Percentiles rank a stretch among this genome's conserved stretches.
Conservation (phyloP, 30 jellyfish, hydroid and myxozoan species). For the Aurelia aurita complex sp. Pacific region DNA sequence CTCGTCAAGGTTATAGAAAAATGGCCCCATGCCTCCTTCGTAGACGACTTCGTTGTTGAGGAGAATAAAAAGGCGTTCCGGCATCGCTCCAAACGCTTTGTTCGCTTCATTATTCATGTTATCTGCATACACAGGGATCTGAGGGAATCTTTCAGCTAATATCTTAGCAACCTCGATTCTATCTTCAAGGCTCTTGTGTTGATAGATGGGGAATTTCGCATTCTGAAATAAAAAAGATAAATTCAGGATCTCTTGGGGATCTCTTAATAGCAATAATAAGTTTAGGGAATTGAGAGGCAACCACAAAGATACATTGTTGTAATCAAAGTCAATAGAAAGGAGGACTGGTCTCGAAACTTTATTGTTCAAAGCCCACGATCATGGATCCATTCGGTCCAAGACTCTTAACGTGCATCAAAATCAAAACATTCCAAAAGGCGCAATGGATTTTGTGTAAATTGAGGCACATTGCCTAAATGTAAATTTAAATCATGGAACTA, state of each 20-base stretch:
- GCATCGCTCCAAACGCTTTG: slow-evolving; percentile 80
- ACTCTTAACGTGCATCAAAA: no score
- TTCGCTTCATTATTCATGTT: slow-evolving; percentile 52
- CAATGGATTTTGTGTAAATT: no score
- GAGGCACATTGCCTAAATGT: no score
- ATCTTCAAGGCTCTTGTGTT: slow-evolving; percentile 57
- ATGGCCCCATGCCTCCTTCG: slow-evolving; percentile 90
- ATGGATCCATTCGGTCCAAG: no score
- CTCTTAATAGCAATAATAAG: not conserved
- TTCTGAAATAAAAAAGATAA: slow-evolving; percentile 15
- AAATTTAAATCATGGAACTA: no score
- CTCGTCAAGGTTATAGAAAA: slow-evolving; percentile 67
- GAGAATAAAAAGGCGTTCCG: slow-evolving; percentile 74
- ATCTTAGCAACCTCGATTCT: slow-evolving; percentile 67
- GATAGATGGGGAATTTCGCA: slow-evolving; percentile 34
- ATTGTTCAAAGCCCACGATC: no score
- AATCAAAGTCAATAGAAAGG: no score
- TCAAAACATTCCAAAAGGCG: no score
- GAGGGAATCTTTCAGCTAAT: slow-evolving; percentile 34
- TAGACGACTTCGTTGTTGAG: slow-evolving; percentile 69
- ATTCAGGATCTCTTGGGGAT: not conserved
- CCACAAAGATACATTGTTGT: no score
- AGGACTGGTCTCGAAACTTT: no score
- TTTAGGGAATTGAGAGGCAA: no score
- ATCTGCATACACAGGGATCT: slow-evolving; percentile 73